Base-by-base conservation (phyloP, 1,140 invertebrate species). In the Trissolcus basalis region DNA sequence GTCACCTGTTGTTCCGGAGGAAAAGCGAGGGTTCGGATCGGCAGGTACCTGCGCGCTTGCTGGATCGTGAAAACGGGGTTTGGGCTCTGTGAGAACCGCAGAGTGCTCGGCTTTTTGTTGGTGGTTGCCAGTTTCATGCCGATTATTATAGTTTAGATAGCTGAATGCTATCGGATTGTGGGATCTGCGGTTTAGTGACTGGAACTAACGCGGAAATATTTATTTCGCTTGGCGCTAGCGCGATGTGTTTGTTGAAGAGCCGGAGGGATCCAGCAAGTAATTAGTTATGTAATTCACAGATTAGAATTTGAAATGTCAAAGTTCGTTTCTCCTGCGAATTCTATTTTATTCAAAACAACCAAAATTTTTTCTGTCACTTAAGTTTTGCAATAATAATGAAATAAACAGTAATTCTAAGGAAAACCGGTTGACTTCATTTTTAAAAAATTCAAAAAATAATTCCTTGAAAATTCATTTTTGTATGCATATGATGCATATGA, bases 71-170 rank as follows among this genome's bases (percentile, higher is more conserved):
- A 70, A 69, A 32, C 11, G 39, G 1, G 12, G n/a, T 56, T 67
- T 58, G 8, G 50, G 8, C 39, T 35, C 19, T 41, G 49, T 68
- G 64, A 53, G 64, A 69, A 69, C 5, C 56, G 41, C 43, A 13
- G 11, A 32, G 35, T 70, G 36, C 61, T 53, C 43, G 35, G 67
- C 44, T 56, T 53, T 45, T 70, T 69, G 58, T 70, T 70, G 51
- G 44, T 33, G 48, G 19, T 49, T 48, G 44, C 13, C 15, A 54
- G 50, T 61, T 68, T 70, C 55, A 69, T 69, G 65, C 49, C 50
- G 55, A 69, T 69, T 70, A 70, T 70, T 70, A 53, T n/a, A 69
- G 33, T 69, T 55, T 54, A 55, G 33, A 69, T 48, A 60, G 35
- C 16, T 60, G 4, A 55, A 61, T 54, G 43, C 13, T 69, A 69